phyloP scores from a whole-genome alignment of 2,113 vertebrate species.

The Platanista minor region DNA sequence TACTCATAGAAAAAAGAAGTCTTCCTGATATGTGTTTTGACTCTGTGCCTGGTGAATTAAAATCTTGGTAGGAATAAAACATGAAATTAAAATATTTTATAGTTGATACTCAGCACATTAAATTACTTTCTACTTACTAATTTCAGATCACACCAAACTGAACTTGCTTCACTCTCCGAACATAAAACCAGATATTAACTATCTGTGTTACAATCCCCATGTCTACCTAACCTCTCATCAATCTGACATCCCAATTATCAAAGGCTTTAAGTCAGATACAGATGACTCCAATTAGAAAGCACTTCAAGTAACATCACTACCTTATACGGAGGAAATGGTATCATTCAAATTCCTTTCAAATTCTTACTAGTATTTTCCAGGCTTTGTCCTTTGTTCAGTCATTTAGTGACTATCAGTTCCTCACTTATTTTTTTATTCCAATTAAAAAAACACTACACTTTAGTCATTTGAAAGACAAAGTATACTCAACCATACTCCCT shows the following conservation, averaged over 20 bases:
- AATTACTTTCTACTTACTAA: constrained; percentile 36
- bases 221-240: constrained; percentile 85
- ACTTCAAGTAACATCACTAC: constrained; percentile 59
- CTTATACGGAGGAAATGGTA: not conserved
- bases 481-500: not conserved
- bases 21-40: not conserved
- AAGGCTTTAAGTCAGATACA: constrained; percentile 83
- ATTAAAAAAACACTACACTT: constrained; percentile 17
- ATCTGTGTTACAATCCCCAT: constrained; percentile 40
- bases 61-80: not conserved
- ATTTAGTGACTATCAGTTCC: constrained; percentile 19
- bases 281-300: constrained; percentile 81
- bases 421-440: not conserved
- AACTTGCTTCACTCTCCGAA: constrained; percentile 38
- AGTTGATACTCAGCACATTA: not conserved
- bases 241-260: constrained; percentile 87
- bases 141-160: constrained; percentile 43
- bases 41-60: not conserved
- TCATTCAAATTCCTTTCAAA: constrained; percentile 28
- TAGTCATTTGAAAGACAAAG: constrained; percentile 41
- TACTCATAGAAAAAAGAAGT: not conserved
- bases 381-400: constrained; percentile 51
- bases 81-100: not conserved
- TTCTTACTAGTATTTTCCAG: constrained; percentile 9
- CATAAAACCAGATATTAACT: constrained; percentile 58